Evolutionary conservation across 2,797 vertebrate genomes (phyloP), one percentile per base, ranked within the genome.

Genomic region (Anas acuta): DNA sequence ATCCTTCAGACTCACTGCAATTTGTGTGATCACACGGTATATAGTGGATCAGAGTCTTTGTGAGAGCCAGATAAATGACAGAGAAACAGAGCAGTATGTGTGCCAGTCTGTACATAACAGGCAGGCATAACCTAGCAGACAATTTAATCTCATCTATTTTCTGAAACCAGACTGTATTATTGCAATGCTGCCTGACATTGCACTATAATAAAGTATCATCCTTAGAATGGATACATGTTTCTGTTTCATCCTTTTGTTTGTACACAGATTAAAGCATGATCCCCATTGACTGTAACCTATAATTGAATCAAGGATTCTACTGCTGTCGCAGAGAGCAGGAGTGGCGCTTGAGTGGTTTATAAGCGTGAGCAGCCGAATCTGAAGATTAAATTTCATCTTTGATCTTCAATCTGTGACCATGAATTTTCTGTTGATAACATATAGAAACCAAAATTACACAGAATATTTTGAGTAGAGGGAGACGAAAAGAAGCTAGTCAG

Each of bases 161-260:
- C 74, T 5, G 18, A 87, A 92, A 82, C 30, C 33, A 87, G 93
- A 62, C 58, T 71, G 62, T 65, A 77, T 43, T 88, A 92, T 65
- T 93, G 77, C 69, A 94, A 13, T 74, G 54, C 49, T 96, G 88
- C 62, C 69, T 92, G 28, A 79, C 77, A 72, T 84, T 30, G 13
- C 14, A 26, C 72, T 87, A 73, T 91, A 94, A 96, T 89, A 95
- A 95, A 90, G 39, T 69, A 96, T 53, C 90, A 90, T 96, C 74
- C 95, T 95, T 88, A 87, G 56, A 92, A 95, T 33, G 65, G 83
- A 51, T 85, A 84, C 89, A 79, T 85, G 76, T 94, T 97, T 94
- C 94, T 89, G 92, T 95, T 97, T 93, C 93, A 95, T 94, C 77
- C 58, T 82, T 97, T 97, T 97, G 95, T 97, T 98, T 97, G 90